Evolutionary conservation across 2,797 vertebrate genomes (phyloP).

Genomic region (Muscicapa comitata): DNA sequence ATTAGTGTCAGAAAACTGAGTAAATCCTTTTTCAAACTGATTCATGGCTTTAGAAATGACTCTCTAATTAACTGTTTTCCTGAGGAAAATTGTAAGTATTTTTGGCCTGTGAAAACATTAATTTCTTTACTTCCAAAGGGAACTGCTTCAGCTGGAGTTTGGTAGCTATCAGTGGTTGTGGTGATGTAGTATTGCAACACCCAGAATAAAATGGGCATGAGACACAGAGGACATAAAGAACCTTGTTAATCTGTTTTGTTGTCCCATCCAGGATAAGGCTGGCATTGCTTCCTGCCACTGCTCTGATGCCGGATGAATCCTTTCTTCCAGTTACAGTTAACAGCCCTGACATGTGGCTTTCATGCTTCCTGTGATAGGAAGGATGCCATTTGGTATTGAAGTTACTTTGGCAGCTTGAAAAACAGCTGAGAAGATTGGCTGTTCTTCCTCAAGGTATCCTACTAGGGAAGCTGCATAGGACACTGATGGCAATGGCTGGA

Average conservation of each 20-base stretch:
- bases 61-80: neutral
- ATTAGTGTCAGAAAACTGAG: neutral
- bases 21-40: neutral
- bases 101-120: neutral
- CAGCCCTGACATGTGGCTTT: neutral
- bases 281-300: neutral
- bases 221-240: neutral
- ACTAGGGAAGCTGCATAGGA: neutral
- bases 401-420: neutral
- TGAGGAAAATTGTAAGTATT: neutral
- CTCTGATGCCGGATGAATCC: neutral
- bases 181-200: neutral
- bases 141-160: neutral
- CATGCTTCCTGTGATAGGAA: rapidly evolving
- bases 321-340: neutral
- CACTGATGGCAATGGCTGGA: neutral
- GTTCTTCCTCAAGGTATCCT: neutral
- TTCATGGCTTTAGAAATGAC: neutral
- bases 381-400: neutral
- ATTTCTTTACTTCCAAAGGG: neutral
- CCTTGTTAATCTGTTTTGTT: neutral
- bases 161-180: neutral
- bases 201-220: neutral
- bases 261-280: neutral
- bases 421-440: neutral